Conservation (phyloP, 2,888 invertebrate genomes). For the Leucania comma region DNA sequence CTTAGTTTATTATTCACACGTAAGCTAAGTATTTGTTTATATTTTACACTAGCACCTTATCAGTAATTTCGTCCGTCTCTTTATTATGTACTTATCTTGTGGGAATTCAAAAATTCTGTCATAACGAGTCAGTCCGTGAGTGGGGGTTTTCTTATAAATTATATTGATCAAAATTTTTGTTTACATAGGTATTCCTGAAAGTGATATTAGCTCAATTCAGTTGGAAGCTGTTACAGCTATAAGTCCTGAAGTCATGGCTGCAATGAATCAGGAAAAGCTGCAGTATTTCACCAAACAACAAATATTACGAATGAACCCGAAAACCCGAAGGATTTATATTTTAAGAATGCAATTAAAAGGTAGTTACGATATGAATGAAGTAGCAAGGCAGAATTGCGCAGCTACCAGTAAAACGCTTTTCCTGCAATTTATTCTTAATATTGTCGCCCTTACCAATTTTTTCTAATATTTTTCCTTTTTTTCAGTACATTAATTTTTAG, state of each 20-base stretch:
- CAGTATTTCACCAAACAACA: slow-evolving; percentile 83
- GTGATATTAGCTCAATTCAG: slow-evolving; percentile 81
- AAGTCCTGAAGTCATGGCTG: slow-evolving; percentile 76
- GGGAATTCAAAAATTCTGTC: neutral
- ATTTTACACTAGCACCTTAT: neutral
- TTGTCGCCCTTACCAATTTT: slow-evolving; percentile 47
- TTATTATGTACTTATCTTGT: too few relatives aligned
- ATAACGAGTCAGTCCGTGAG: neutral
- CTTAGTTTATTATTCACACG: slow-evolving; percentile 78
- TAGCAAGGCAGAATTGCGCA: slow-evolving; percentile 66
- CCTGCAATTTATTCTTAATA: slow-evolving; percentile 32
- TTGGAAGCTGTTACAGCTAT: slow-evolving; percentile 84
- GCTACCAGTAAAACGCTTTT: slow-evolving; percentile 8
- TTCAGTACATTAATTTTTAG: neutral
- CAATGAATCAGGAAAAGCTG: slow-evolving; percentile 79
- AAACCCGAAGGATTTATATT: slow-evolving; percentile 81
- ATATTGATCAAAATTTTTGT: slow-evolving; percentile 11
- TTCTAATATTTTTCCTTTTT: slow-evolving; percentile 10
- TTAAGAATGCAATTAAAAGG: slow-evolving; percentile 80
- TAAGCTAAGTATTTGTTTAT: slow-evolving; percentile 70
- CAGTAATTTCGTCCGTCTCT: neutral
- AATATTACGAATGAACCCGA: slow-evolving; percentile 80
- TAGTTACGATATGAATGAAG: slow-evolving; percentile 80
- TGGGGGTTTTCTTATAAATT: neutral
- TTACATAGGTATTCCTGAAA: slow-evolving; percentile 76